Base-by-base conservation (phyloP, 1,140 invertebrate genomes). In the Neotoxoptera formosana region DNA sequence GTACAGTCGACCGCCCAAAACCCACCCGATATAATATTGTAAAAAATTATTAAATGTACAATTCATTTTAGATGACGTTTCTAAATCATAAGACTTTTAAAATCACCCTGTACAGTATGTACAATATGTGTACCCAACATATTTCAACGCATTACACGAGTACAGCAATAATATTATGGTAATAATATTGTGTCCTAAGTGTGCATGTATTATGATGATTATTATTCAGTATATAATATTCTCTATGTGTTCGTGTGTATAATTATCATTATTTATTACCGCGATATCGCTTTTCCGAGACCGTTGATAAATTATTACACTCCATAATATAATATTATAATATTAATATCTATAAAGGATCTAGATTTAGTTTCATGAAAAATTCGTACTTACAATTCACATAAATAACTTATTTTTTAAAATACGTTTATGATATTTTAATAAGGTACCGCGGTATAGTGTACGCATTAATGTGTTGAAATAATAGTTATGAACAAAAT, bases 181-280 rank as follows among this genome's bases (percentile, higher is more conserved):
- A n/a, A 76, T 76, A 76, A n/a, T 76, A n/a, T 41, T 41, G 41
- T n/a, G 30, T 76, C 60, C 30, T n/a, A 76, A 76, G 60, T 67
- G 60, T 76, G 60, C 60, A 76, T 76, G 60, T 76, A 76, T 76
- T 76, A n/a, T n/a, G 30, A 76, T 76, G 60, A 76, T 76, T 76
- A 76, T 76, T 76, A n/a, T 76, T 76, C n/a, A n/a, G 60, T 34
- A n/a, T 76, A n/a, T 30, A n/a, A n/a, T n/a, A n/a, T n/a, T n/a
- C n/a, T 76, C 60, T n/a, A n/a, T 76, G 9, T n/a, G n/a, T 76
- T 76, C 60, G 60, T 76, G 60, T 76, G 7, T 76, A 76, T 76
- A 76, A 76, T 76, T 76, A 76, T 76, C 17, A 34, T 76, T 76
- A 76, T 76, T 76, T 76, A 76, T 76, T 76, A 76, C 30, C 11